These are phyloP conservation scores for Sialis fuliginosa DNA, from an alignment of 2,888 invertebrate genomes.

Conservation along the genomic window DNA sequence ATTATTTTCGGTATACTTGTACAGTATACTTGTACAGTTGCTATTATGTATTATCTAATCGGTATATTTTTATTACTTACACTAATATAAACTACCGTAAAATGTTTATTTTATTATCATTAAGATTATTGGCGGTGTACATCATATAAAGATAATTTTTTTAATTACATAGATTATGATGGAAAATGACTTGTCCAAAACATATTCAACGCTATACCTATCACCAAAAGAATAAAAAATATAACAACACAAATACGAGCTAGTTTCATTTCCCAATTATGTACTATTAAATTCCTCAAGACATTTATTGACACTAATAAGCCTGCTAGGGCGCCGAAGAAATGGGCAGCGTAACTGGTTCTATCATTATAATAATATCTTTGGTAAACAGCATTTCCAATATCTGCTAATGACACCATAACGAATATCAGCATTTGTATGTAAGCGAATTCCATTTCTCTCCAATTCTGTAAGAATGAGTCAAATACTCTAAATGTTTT, in stretches of 20 bases:
- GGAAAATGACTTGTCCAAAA: background rate
- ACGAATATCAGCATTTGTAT: slow-evolving; percentile 66
- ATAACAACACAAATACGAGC: background rate
- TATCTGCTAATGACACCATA: slow-evolving; percentile 57
- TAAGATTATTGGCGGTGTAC: too few species aligned
- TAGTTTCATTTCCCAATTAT: background rate
- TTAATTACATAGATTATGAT: too few species aligned
- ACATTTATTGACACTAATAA: slow-evolving; percentile 39
- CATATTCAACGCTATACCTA: background rate
- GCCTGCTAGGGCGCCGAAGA: slow-evolving; percentile 80
- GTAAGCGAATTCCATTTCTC: slow-evolving; percentile 76
- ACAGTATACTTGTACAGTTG: too few species aligned
- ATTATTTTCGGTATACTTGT: too few species aligned
- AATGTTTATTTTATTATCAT: too few species aligned
- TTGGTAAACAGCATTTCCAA: slow-evolving; percentile 76
- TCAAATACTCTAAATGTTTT: background rate
- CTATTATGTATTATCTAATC: too few species aligned
- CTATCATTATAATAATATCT: slow-evolving; percentile 52
- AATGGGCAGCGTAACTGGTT: slow-evolving; percentile 82
- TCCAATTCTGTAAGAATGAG: slow-evolving; percentile 59
- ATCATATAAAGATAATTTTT: too few species aligned
- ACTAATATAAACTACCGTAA: too few species aligned
- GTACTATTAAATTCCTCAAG: background rate
- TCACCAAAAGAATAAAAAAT: background rate
- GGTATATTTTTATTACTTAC: too few species aligned